These are phyloP conservation scores for Octonoba sinensis DNA, from an alignment of 2,888 invertebrate species.

Conservation along the genomic window DNA sequence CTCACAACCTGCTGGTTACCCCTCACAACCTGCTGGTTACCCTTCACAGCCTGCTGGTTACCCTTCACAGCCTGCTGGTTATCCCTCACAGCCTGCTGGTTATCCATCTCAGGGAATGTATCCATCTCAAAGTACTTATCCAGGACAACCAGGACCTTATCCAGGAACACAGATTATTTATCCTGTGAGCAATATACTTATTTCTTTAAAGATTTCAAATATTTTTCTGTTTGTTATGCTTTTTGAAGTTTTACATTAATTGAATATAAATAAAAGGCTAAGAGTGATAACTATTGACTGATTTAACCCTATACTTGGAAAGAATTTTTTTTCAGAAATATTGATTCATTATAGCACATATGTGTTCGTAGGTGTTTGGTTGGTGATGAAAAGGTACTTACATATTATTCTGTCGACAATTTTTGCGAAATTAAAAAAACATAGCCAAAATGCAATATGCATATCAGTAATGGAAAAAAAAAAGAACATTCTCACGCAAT, in stretches of 20 bases:
- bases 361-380: too few relatives aligned
- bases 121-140: constrained; percentile 32
- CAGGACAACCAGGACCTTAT: constrained; percentile 28
- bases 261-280: not conserved
- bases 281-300: too few relatives aligned
- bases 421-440: too few relatives aligned
- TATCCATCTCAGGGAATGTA: not conserved
- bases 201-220: not conserved
- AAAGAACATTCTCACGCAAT: too few relatives aligned
- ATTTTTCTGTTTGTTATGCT: not conserved
- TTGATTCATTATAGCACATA: too few relatives aligned
- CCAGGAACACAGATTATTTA: constrained; percentile 62
- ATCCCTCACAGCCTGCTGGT: constrained; percentile 30
- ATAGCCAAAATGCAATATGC: too few relatives aligned
- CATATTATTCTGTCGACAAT: too few relatives aligned
- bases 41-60: constrained; percentile 24
- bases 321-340: too few relatives aligned
- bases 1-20: constrained; percentile 19
- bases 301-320: too few relatives aligned
- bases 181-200: constrained; percentile 48
- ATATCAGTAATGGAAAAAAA: too few relatives aligned
- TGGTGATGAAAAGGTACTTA: too few relatives aligned
- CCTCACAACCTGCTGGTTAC: constrained; percentile 26
- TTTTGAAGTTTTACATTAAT: not conserved
- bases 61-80: constrained; percentile 56